phyloP scores from a whole-genome alignment of 2,797 vertebrate species.

The Triplophysa yarkandensis region DNA sequence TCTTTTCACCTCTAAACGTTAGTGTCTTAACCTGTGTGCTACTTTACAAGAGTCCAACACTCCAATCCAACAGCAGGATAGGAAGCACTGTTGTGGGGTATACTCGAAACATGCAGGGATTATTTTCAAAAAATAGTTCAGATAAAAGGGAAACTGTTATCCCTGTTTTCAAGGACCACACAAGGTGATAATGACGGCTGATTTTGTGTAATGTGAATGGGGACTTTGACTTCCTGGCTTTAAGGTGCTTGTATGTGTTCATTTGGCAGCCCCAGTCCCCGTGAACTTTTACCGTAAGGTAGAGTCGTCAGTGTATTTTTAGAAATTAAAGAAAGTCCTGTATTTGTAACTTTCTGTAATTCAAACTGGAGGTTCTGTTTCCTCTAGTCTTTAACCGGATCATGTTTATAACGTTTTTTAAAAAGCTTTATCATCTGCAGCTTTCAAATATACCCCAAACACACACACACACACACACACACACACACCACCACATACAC shows the following conservation, averaged over 20 bases:
- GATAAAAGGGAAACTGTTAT: background rate
- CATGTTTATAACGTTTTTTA: background rate
- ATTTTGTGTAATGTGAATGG: background rate
- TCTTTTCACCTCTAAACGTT: constrained; percentile 4
- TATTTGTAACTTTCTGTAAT: background rate
- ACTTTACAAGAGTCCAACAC: background rate
- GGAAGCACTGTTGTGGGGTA: constrained; percentile 34
- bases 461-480: background rate
- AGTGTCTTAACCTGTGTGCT: constrained; percentile 13
- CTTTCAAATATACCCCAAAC: constrained; percentile 45
- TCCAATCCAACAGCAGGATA: constrained; percentile 1
- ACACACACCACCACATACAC: background rate
- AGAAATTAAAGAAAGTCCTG: background rate
- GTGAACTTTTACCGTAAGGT: background rate
- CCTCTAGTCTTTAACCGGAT: background rate
- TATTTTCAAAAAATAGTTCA: background rate
- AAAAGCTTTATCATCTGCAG: background rate
- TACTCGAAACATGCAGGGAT: constrained; percentile 38
- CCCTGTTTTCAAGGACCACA: background rate
- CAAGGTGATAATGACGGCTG: background rate
- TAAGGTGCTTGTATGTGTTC: background rate
- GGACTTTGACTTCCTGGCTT: background rate
- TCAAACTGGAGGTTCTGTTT: background rate
- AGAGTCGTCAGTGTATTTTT: background rate
- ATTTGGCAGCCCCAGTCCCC: background rate